Conservation (phyloP, 1,140 invertebrate species). For the Lamellibrachia luymesi region DNA sequence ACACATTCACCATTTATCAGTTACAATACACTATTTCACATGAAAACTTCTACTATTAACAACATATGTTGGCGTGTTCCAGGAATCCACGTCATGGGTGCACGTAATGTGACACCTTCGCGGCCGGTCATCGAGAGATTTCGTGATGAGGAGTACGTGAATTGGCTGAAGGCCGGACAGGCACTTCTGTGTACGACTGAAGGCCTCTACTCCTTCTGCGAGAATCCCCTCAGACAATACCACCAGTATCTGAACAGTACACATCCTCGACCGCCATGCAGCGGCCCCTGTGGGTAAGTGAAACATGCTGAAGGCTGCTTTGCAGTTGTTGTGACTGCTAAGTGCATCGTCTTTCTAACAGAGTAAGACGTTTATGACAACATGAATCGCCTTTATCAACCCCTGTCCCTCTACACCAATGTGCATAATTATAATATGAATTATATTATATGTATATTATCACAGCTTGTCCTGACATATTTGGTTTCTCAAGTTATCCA, state of each 20-base stretch:
- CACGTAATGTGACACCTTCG: not conserved
- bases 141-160: not conserved
- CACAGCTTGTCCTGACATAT: too few relatives aligned
- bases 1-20: too few relatives aligned
- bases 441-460: too few relatives aligned
- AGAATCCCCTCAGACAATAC: not conserved
- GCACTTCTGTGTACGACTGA: not conserved
- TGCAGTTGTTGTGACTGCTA: not conserved
- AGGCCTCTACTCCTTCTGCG: not conserved
- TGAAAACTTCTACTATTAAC: too few relatives aligned
- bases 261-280: not conserved
- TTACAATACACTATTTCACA: too few relatives aligned
- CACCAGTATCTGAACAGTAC: not conserved
- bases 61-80: not conserved
- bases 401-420: too few relatives aligned
- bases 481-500: too few relatives aligned
- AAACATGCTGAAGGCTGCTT: not conserved
- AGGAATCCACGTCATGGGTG: not conserved
- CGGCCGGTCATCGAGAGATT: not conserved
- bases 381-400: too few relatives aligned
- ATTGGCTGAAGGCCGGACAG: not conserved
- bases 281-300: not conserved
- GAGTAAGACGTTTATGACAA: not conserved
- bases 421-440: too few relatives aligned
- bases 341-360: not conserved